Evolutionary conservation across 2,113 vertebrate genomes (phyloP), one percentile per base, ranked within the genome.

Genomic region (Oncorhynchus tshawytscha): DNA sequence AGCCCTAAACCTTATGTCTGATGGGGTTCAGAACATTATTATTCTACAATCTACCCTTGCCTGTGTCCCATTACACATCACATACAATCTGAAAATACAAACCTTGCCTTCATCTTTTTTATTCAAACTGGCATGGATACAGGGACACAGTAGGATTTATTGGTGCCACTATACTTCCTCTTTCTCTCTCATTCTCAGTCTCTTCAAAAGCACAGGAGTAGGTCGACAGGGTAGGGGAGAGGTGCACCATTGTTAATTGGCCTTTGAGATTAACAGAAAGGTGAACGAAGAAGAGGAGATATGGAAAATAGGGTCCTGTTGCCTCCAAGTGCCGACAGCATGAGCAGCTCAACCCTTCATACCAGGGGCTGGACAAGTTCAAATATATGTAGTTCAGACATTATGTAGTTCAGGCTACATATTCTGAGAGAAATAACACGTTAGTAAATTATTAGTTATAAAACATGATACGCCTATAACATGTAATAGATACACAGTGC

Each of bases 161-260:
- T 90, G 92, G 85, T 91, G 90, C 87, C 88, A 84, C 78, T 91
- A 76, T 85, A 82, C 90, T 93, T 92, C 91, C 84, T 77, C 31
- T 48, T 70, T 34, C 83, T 71, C 78, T 77, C 73, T 86, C 79
- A 80, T 84, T 87, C 85, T 86, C 88, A 82, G 84, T 91, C 87
- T 91, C 94, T 95, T 97, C 93, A 92, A 95, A 95, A 95, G 93
- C 91, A 86, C 92, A 94, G 78, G 85, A 87, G 87, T 86, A 39
- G 81, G 86, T 74, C 91, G 89, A 87, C 91, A 89, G 91, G 88
- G 88, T 78, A 24, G 84, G 90, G 90, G 85, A 91, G 89, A 88
- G 92, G 88, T 89, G 89, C 87, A 87, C 93, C 92, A 94, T 96
- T 96, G 95, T 96, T 94, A 94, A 95, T 95, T 94, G 93, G 92